These are phyloP conservation scores for Eueides isabella DNA, from an alignment of 1,140 invertebrate genomes.

Conservation along the genomic window DNA sequence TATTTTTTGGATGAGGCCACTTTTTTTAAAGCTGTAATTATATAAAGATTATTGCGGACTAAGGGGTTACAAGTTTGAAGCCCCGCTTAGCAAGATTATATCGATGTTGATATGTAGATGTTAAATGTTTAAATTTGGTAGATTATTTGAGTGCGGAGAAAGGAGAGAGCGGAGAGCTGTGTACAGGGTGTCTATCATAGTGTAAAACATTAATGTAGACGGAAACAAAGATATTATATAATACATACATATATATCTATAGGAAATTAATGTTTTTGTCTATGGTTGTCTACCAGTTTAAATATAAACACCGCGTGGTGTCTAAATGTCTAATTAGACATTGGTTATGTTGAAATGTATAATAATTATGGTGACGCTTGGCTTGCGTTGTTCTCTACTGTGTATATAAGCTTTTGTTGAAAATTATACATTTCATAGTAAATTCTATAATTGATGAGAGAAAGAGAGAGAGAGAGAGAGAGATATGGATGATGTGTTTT, in stretches of 20 bases:
- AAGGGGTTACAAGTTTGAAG: neutral
- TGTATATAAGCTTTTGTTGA: constrained; percentile 14
- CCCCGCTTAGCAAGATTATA: constrained; percentile 10
- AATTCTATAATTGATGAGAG: neutral
- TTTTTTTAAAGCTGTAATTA: neutral
- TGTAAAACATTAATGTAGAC: constrained; percentile 6
- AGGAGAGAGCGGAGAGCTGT: neutral
- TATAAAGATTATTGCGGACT: neutral
- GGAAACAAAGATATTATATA: neutral
- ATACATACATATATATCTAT: neutral
- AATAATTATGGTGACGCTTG: neutral
- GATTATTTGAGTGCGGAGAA: neutral
- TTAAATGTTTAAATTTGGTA: constrained; percentile 17
- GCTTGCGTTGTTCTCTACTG: constrained; percentile 5
- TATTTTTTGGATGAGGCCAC: neutral
- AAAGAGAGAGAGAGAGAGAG: neutral
- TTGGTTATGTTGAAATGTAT: neutral
- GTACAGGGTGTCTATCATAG: constrained; percentile 17
- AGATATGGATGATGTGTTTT: neutral
- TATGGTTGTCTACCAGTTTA: constrained; percentile 5
- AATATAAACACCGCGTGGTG: neutral
- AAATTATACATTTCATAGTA: constrained; percentile 6
- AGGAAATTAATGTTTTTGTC: constrained; percentile 2
- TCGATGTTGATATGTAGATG: constrained; percentile 21
- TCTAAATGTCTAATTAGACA: constrained; percentile 3